Percentiles rank a stretch among this genome's conserved stretches.
phyloP scores from a whole-genome alignment of 2,113 vertebrate species.

The Propithecus coquereli region DNA sequence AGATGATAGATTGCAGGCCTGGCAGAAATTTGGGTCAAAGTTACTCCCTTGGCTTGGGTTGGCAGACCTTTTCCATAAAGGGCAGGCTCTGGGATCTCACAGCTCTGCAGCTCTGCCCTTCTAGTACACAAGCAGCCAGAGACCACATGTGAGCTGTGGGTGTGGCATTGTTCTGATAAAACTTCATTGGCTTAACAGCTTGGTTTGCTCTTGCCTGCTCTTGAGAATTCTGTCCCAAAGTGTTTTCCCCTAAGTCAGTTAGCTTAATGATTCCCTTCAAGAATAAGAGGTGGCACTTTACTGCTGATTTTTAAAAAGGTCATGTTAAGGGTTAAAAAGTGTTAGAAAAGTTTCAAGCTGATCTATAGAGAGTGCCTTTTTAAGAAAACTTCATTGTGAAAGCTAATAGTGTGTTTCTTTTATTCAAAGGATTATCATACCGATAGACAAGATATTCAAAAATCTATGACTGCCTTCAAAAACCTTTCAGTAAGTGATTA shows the following conservation, averaged over 20 bases:
- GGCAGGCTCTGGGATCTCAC: fast-evolving
- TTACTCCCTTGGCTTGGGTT: neutral
- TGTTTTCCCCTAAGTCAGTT: neutral
- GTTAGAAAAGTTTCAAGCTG: neutral
- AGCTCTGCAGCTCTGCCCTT: neutral
- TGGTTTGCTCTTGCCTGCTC: neutral
- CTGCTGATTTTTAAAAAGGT: neutral
- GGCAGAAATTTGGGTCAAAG: neutral
- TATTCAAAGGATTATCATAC: conserved; percentile 91
- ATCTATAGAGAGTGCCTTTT: neutral
- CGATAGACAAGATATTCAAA: conserved; percentile 95
- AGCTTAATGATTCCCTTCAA: conserved; percentile 18
- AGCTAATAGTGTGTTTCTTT: conserved; percentile 38
- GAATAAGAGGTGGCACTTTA: neutral
- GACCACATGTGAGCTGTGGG: fast-evolving
- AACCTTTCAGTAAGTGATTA: conserved; percentile 91
- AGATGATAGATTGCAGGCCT: neutral
- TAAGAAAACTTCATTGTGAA: neutral
- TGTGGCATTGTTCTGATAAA: fast-evolving
- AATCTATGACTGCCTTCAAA: conserved; percentile 96
- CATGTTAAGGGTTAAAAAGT: neutral
- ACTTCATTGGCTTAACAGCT: neutral
- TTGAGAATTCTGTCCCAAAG: conserved; percentile 68
- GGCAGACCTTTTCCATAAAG: no score
- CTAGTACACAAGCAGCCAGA: fast-evolving